Base-by-base conservation (phyloP, 2,888 invertebrate species). In the Cataglyphis livida region DNA sequence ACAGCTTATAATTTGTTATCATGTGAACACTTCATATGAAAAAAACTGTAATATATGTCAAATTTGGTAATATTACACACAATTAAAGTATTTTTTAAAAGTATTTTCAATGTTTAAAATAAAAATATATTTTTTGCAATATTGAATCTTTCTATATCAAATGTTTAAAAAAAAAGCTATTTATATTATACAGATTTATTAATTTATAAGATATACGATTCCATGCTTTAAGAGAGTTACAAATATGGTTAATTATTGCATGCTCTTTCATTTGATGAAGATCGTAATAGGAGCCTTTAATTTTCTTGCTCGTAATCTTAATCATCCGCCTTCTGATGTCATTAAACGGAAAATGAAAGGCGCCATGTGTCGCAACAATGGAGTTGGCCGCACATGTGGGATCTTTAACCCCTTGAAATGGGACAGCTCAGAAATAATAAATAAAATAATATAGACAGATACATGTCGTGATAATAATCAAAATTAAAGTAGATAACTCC, bases 281-380 rank as follows among this genome's bases (percentile, higher is more conserved):
- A 10, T 7, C 25, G 38, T 15, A 21, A 18, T 10, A 21, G 32
- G 12, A 32, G 6, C 6, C 15, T 32, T 18, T 48, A 15, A 21
- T 6, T 61, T 48, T 3, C 62, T 74, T 15, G 48, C 48, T 0
- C 28, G 66, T 3, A 87, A 32, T 25, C 89, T 87, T 12, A 93
- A 74, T 90, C 90, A 91, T 0, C 93, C 93, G 15, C 83, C 83
- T 12, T 90, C 81, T 0, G 91, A 71, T 25, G 25, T 1, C 25
- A 25, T 25, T 25, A 25, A 25, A 25, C 32, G 32, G 15, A 44
- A 44, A 6, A 90, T 0, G 0, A 65, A 21, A 0, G 86, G 70
- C 1, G 62, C 82, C 87, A 90, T 86, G 62, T 89, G 89, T 0
- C 91, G 91, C 0, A 92, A 6, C 0, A 92, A 18, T 0, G 91